Evolutionary conservation across 2,113 vertebrate species (phyloP).

Genomic region (Mirounga angustirostris): DNA sequence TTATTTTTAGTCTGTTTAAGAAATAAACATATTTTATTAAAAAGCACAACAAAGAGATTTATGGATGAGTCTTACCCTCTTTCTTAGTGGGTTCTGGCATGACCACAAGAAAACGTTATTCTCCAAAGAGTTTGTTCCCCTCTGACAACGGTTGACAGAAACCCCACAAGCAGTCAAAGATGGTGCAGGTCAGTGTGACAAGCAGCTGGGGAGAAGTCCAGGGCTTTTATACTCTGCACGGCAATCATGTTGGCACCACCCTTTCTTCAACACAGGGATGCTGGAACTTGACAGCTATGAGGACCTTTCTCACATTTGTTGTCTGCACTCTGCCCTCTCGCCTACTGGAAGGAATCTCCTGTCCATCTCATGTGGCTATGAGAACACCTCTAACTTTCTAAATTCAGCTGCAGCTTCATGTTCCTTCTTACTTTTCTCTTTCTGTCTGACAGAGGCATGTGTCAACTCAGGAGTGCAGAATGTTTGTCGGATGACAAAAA

Average conservation of each 20-base stretch:
- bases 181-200: slow-evolving; percentile 86
- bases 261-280: slow-evolving; percentile 87
- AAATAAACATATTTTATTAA: neutral
- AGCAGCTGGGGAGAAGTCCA: slow-evolving; percentile 85
- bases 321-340: slow-evolving; percentile 88
- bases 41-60: neutral
- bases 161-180: slow-evolving; percentile 82
- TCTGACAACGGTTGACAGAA: slow-evolving; percentile 82
- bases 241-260: slow-evolving; percentile 89
- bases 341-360: slow-evolving; percentile 91
- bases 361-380: slow-evolving; percentile 89
- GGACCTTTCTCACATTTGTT: slow-evolving; percentile 90
- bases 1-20: neutral
- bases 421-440: slow-evolving; percentile 54
- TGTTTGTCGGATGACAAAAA: neutral
- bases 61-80: slow-evolving; percentile 86
- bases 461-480: neutral
- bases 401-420: slow-evolving; percentile 82
- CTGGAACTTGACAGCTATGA: slow-evolving; percentile 88
- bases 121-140: slow-evolving; percentile 83
- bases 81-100: slow-evolving; percentile 92
- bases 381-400: slow-evolving; percentile 90
- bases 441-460: neutral
- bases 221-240: slow-evolving; percentile 88
- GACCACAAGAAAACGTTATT: slow-evolving; percentile 82